Base-by-base conservation (phyloP, 64 coral and sea anemone species). In the Montipora cactus region DNA sequence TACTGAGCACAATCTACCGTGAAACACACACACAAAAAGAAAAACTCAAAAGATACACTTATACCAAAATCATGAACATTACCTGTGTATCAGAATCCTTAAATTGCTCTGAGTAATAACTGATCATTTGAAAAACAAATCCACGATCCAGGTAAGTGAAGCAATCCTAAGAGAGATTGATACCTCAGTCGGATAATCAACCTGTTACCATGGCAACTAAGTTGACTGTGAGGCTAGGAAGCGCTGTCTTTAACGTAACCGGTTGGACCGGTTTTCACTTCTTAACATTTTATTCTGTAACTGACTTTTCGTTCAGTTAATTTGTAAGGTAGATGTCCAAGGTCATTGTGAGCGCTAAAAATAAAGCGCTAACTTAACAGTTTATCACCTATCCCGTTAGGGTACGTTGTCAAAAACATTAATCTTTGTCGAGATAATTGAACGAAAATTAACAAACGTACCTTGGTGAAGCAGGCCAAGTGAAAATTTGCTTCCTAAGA, bases 51-150 rank as follows among this genome's bases (percentile, higher is more conserved):
- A 3, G 68, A 71, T 5, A 71, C 19, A 16, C 4, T 3, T 15
- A 19, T 15, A 64, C 0, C 20, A 71, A 23, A 71, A 20, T 71
- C 68, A 13, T 16, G 14, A 68, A 18, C 10, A 44, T 92, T 67
- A 99, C 97, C 95, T 99, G 95, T 50, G 98, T 99, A 71, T 96
- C 98, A 7, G 98, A 96, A 62, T 99, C 92, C 59, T 95, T 99
- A 49, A 99, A 99, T 75, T 99, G 98, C 44, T 96, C 98, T 11
- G 95, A 93, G 64, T 99, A 99, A 55, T 99, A 99, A 44, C 90
- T 96, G 76, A 99, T 99, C 98, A 99, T 99, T 76, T 99, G 98
- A 71, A 99, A 99, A 74, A 99, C 98, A 75, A 99, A 99, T 7
- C 98, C 98, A 68, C 98, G 74, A 73, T 99, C 98, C 84, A 99